These are phyloP conservation scores for Athalia cordata DNA, from an alignment of 2,888 invertebrate species.

Conservation along the genomic window DNA sequence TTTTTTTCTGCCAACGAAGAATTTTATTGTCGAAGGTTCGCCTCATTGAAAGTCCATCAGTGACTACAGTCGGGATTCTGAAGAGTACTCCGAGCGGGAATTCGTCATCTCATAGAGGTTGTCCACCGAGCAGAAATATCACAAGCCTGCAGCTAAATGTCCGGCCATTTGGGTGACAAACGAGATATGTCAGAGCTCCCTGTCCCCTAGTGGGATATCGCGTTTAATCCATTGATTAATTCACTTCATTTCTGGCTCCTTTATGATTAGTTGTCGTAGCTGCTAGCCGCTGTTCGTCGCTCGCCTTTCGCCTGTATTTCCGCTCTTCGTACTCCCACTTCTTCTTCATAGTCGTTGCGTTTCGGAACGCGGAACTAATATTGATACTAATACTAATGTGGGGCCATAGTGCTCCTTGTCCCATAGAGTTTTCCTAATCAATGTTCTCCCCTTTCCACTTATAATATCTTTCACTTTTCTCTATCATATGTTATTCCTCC, in stretches of 20 bases:
- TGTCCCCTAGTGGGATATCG: slow-evolving; percentile 54
- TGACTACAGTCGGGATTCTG: not conserved
- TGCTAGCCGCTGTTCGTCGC: not conserved
- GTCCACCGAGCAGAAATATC: slow-evolving; percentile 62
- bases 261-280: slow-evolving; percentile 65
- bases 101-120: slow-evolving; percentile 66
- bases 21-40: slow-evolving; percentile 34
- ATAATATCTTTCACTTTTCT: slow-evolving; percentile 53
- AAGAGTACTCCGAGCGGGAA: slow-evolving; percentile 51
- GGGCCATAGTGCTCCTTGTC: slow-evolving; percentile 14
- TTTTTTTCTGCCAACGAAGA: not conserved
- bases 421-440: slow-evolving; percentile 41
- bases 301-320: slow-evolving; percentile 22
- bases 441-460: slow-evolving; percentile 5
- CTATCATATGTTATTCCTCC: slow-evolving; percentile 49
- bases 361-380: slow-evolving; percentile 27
- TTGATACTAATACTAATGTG: slow-evolving; percentile 17
- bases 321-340: not conserved
- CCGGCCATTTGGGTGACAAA: slow-evolving; percentile 71
- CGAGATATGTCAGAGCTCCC: slow-evolving; percentile 66
- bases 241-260: slow-evolving; percentile 68
- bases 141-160: slow-evolving; percentile 65
- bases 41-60: slow-evolving; percentile 40
- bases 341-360: not conserved
- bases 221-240: slow-evolving; percentile 71